Base-by-base conservation (phyloP, 2,113 vertebrate species). In the Lagopus leucura region DNA sequence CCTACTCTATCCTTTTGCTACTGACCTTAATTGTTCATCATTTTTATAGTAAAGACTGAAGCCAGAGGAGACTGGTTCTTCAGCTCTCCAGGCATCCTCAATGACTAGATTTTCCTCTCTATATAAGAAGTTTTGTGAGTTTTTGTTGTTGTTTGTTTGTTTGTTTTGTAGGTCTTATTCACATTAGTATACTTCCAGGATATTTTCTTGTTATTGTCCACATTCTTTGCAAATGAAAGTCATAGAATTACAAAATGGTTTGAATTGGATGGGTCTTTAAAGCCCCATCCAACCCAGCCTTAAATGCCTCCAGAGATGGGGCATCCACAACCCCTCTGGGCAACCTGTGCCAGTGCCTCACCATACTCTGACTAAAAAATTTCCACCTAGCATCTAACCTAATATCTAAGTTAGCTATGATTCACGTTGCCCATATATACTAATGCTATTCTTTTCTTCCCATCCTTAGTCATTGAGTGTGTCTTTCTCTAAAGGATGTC, bases 101-200 rank as follows among this genome's bases (percentile, higher is more conserved):
- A 25, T 30, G 34, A 52, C 12, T 14, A 30, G 43, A 14, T 38
- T 52, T 38, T 71, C 61, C 7, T 32, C 22, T 84, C 7, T 20
- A 13, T 60, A 78, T 10, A 78, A 21, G 6, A 5, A 55, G 15
- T 43, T 43, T 43, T 43, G 42, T 43, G 42, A 15, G 42, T 17
- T 43, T 43, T 24, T 24, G 8, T 61, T 63, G 6, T 24, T 36
- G 4, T 3, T 20, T 54, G 52, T 61, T 65, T 20, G 3, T 27
- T 25, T 38, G 14, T 7, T 27, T 40, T 55, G 38, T 54, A 48
- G 14, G 6, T 3, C 15, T 70, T 52, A 57, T 10, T 64, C 6
- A 19, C 0, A 0, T 12, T 86, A n/a, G 4, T 42, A 24, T 45
- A 25, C 13, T 76, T 82, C 38, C 48, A 45, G 10, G 17, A 50